Base-by-base conservation (phyloP, 1,140 invertebrate species). In the Hyposmocoma kahamanoa region DNA sequence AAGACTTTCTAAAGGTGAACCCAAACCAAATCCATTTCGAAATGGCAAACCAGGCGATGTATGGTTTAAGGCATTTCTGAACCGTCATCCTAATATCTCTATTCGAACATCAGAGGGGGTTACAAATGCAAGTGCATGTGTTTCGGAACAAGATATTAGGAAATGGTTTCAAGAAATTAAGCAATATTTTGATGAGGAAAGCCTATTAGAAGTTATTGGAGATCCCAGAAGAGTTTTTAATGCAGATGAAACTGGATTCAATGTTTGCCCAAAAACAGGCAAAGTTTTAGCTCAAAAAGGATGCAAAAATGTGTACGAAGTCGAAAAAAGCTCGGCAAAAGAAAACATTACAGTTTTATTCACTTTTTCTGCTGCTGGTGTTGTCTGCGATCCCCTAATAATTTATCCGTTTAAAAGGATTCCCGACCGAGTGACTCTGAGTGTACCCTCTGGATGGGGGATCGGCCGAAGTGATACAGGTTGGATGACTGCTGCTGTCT, bases 271-370 rank as follows among this genome's bases (percentile, higher is more conserved):
- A 36, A 74, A 68, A 53, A 62, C 55, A 32, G 44, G 26, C 32
- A 44, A 60, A 24, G 62, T 76, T 22, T 50, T 80, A 38, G 68
- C 58, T 18, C 26, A 58, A 60, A 78, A 59, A 56, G 67, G 71
- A 19, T n/a, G n/a, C n/a, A 58, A 69, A 62, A 22, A 53, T 10
- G 63, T 75, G 1, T 68, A 73, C 56, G 42, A 56, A 32, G 42
- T 58, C 11, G 41, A 55, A 42, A 43, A 39, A 8, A 41, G 30
- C 34, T 65, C 57, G 32, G 74, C 78, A 32, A 78, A 78, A 65
- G 70, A 75, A 58, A 68, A 65, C 53, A 24, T 77, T 11, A 77
- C 70, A 18, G 59, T 51, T 18, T 49, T 79, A 8, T 47, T 76
- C 42, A 62, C 51, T 50, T 68, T 65, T 0, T 72, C 66, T 53